Evolutionary conservation across 2,113 vertebrate genomes (phyloP).

Genomic region (Thamnaconus septentrionalis): DNA sequence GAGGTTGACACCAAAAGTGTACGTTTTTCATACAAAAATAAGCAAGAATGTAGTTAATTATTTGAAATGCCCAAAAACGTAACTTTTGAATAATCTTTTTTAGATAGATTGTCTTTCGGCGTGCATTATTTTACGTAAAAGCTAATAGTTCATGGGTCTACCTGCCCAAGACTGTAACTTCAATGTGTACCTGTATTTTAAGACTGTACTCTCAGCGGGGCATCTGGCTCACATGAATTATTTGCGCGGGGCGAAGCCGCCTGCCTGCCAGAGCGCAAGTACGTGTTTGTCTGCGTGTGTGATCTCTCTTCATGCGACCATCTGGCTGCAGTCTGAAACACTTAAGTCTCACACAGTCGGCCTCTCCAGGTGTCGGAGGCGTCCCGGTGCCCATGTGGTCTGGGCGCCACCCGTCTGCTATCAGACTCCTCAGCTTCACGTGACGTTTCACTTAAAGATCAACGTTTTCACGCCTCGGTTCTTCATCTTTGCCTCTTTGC

Average conservation of each 20-base stretch:
- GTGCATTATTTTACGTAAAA: no score
- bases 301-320: constrained; percentile 55
- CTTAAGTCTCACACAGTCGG: constrained; percentile 58
- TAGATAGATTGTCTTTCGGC: no score
- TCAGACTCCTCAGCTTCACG: constrained; percentile 13
- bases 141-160: background rate
- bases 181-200: constrained; percentile 27
- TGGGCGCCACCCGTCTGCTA: constrained; percentile 25
- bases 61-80: background rate
- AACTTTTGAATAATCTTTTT: no score
- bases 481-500: no score
- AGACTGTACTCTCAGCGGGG: background rate
- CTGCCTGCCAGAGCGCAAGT: constrained; percentile 39
- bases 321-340: constrained; percentile 66
- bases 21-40: no score
- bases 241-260: constrained; percentile 47
- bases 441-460: background rate
- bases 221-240: constrained; percentile 72
- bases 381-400: constrained; percentile 36
- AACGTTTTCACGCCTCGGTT: no score
- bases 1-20: no score
- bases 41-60: background rate
- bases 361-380: constrained; percentile 60
- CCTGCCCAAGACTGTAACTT: constrained; percentile 30
- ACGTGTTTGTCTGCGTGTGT: constrained; percentile 26